Evolutionary conservation across 2,888 invertebrate species (phyloP).

Genomic region (Lobophora halterata): DNA sequence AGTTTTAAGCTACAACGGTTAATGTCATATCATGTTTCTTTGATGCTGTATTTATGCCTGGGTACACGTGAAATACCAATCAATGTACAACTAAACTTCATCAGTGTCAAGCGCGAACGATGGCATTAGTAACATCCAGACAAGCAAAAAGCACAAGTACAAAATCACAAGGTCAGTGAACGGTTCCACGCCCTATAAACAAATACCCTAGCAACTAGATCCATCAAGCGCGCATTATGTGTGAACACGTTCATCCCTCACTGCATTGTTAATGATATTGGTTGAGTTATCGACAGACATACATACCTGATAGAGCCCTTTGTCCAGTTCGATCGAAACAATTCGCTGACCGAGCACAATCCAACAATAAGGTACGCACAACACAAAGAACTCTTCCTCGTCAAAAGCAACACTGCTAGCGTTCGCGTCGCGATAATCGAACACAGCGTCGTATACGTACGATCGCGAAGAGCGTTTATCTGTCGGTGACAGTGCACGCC

Average conservation of each 20-base stretch:
- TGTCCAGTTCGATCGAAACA: slow-evolving; percentile 44
- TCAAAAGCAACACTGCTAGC: slow-evolving; percentile 44
- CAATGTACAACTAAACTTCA: slow-evolving; percentile 1
- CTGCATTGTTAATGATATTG: slow-evolving; percentile 52
- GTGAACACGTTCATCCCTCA: slow-evolving; percentile 40
- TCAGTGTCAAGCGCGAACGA: neutral
- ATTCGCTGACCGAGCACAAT: slow-evolving; percentile 47
- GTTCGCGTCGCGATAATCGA: slow-evolving; percentile 40
- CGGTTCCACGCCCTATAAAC: slow-evolving; percentile 43
- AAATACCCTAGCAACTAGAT: slow-evolving; percentile 35
- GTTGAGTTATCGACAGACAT: slow-evolving; percentile 47
- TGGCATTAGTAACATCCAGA: slow-evolving; percentile 5
- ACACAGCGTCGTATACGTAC: slow-evolving; percentile 45
- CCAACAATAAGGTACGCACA: slow-evolving; percentile 43
- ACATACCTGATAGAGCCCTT: slow-evolving; percentile 50
- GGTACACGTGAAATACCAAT: slow-evolving; percentile 3
- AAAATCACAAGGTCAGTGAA: slow-evolving; percentile 49
- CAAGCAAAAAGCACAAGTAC: slow-evolving; percentile 7
- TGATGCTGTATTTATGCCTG: too few relatives aligned
- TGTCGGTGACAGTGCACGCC: slow-evolving; percentile 54
- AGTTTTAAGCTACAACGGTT: neutral
- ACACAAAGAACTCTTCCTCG: slow-evolving; percentile 50
- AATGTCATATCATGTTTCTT: too few relatives aligned
- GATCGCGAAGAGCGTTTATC: slow-evolving; percentile 54
- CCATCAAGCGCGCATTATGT: slow-evolving; percentile 27